These are phyloP conservation scores for Rotaria macrura DNA, from an alignment of 2,888 invertebrate genomes.

Conservation along the genomic window DNA sequence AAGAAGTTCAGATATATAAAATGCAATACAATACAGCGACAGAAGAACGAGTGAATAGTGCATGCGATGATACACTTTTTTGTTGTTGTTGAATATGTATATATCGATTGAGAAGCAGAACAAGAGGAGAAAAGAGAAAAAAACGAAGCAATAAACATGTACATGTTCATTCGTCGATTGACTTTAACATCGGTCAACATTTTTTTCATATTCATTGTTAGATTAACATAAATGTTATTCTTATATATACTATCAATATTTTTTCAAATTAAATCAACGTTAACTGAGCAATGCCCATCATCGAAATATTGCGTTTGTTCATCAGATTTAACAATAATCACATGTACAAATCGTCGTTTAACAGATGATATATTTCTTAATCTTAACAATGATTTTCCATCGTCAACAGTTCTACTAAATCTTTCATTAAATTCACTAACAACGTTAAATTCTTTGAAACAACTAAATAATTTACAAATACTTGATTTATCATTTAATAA, in stretches of 20 bases:
- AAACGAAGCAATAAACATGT: neutral
- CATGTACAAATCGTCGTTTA: neutral
- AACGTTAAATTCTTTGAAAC: neutral
- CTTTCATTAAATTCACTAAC: neutral
- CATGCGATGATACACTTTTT: neutral
- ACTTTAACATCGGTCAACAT: constrained; percentile 1
- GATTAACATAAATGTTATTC: neutral
- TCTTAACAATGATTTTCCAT: neutral
- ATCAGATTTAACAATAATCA: neutral
- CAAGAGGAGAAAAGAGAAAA: neutral
- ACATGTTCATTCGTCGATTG: neutral
- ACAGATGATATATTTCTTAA: neutral
- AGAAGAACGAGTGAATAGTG: neutral
- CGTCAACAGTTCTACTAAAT: neutral
- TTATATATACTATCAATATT: neutral
- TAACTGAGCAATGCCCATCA: neutral
- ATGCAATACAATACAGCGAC: too few relatives aligned
- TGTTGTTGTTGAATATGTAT: neutral
- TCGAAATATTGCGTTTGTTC: neutral
- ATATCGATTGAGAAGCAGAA: neutral
- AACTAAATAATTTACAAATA: neutral
- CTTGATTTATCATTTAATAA: neutral
- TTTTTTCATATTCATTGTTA: neutral
- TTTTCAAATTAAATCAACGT: neutral
- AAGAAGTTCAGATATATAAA: too few relatives aligned